These are phyloP conservation scores for Littorina saxatilis DNA, from an alignment of 1,140 invertebrate species.

Conservation along the genomic window DNA sequence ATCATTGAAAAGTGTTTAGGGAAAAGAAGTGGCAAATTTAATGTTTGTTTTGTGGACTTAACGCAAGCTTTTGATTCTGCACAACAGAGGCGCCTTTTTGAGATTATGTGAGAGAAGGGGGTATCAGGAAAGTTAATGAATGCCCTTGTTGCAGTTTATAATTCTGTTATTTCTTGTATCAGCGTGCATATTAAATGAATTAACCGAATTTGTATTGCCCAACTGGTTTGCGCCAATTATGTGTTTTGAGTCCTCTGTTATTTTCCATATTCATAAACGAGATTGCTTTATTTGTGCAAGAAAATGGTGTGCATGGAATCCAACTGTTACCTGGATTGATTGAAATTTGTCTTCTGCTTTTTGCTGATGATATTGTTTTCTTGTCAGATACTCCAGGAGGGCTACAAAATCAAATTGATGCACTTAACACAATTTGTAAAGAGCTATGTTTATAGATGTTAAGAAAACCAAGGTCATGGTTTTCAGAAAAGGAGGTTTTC, in stretches of 20 bases:
- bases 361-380: slow-evolving; percentile 3
- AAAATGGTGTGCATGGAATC: not conserved
- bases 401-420: not conserved
- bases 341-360: not conserved
- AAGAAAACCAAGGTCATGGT: not conserved
- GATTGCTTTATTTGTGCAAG: not conserved
- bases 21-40: not conserved
- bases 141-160: too few species aligned
- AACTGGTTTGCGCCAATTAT: not conserved
- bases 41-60: slow-evolving; percentile 3
- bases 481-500: not conserved
- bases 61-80: not conserved
- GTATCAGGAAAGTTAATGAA: too few species aligned
- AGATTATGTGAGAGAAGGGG: not conserved
- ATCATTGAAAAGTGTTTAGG: not conserved
- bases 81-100: not conserved
- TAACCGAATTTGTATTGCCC: not conserved
- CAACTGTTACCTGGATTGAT: not conserved
- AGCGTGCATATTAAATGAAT: not conserved
- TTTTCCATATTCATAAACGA: not conserved
- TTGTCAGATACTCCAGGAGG: not conserved
- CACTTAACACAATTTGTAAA: not conserved
- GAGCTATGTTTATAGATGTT: not conserved
- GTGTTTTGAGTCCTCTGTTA: not conserved
- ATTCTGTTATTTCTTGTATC: not conserved